Evolutionary conservation across 2,113 vertebrate genomes (phyloP), one percentile per base, ranked within the genome.

Genomic region (Condylura cristata): DNA sequence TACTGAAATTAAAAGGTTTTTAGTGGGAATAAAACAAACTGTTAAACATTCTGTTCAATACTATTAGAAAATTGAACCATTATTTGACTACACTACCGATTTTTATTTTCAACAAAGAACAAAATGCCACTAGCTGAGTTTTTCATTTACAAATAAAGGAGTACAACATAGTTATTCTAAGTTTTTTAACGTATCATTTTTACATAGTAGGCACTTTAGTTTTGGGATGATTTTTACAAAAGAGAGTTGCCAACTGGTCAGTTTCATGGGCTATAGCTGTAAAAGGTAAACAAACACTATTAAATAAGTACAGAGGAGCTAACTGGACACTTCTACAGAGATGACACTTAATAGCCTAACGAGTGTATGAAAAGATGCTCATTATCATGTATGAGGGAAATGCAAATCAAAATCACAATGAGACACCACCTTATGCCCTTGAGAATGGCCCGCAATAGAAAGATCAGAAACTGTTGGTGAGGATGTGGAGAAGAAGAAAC

Each of bases 111-210:
- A 58, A 32, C 10, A 82, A 75, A 86, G n/a, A 82, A 28, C 17
- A 88, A 17, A 79, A 82, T 90, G 39, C 76, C 17, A 93, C 32
- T 63, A 84, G 56, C 96, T 91, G 41, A 85, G 16, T 16, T 44
- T 86, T 93, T 66, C 20, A 66, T 78, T 85, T 83, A 78, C 14
- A 75, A 68, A n/a, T 74, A 26, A 61, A 86, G 37, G 37, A 51
- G 51, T 34, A 9, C 66, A 60, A 70, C 11, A 56, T 39, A 11
- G 37, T 72, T 75, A 90, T 65, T 46, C 20, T 8, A 44, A 28
- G 6, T 46, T 2, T 56, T 71, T 85, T 51, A 10, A 10, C 8
- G 34, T 3, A 13, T 61, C 60, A 56, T 56, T 56, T 56, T 56
- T 56, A 56, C 7, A 16, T 44, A 51, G 58, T 70, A n/a, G 39